phyloP scores from a whole-genome alignment of 1,140 invertebrate genomes.

The Heterodera carotae region DNA sequence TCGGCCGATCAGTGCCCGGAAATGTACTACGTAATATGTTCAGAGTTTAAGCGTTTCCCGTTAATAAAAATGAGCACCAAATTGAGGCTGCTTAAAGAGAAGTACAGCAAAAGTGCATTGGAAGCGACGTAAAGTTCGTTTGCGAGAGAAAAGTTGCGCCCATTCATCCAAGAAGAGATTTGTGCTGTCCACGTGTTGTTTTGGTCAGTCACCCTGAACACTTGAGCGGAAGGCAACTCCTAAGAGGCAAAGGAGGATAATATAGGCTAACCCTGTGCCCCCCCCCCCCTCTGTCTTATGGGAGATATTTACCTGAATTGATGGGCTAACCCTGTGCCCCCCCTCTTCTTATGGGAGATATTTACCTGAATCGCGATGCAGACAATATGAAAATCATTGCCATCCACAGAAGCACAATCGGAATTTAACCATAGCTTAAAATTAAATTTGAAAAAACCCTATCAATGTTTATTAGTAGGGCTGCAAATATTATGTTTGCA shows the following conservation, averaged over 20 bases:
- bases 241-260: conserved; percentile 7
- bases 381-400: background rate
- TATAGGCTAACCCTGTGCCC: too few species aligned
- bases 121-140: conserved; percentile 23
- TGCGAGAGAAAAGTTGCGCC: background rate
- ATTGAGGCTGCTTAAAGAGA: background rate
- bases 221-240: conserved; percentile 25
- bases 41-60: background rate
- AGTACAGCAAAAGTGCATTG: conserved; percentile 25
- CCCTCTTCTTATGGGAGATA: background rate
- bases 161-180: conserved; percentile 1
- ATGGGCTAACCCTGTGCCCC: too few species aligned
- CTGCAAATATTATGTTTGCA: too few species aligned
- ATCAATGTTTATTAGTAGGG: too few species aligned
- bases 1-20: too few species aligned
- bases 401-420: background rate
- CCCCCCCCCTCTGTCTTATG: too few species aligned
- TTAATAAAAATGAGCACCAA: background rate
- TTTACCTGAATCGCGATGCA: conserved; percentile 18
- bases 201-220: conserved; percentile 10
- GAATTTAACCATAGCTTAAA: background rate
- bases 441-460: background rate
- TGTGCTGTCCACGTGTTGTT: conserved; percentile 15
- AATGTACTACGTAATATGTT: conserved; percentile 11
- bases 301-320: conserved; percentile 9